Evolutionary conservation across 53 echinoderm and acorn worm genomes (phyloP), one percentile per base, ranked within the genome.

Genomic region (Temnopleurus reevesii): DNA sequence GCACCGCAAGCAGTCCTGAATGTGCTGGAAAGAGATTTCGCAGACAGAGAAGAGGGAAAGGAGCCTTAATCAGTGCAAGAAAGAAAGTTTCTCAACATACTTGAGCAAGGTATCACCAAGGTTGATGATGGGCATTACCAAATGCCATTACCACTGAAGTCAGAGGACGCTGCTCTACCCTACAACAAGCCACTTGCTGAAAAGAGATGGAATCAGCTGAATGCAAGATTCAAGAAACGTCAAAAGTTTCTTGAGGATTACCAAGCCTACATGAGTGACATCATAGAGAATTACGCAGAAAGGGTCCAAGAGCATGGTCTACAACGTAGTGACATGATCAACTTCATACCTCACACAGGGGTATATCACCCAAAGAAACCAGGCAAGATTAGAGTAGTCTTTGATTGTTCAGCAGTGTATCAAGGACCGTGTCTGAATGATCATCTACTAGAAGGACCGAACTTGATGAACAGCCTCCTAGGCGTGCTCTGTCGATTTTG

Each of bases 401-500:
- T 81, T 41, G 93, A 93, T 38, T 91, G 91, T 33, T 83, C 76
- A n/a, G 89, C 91, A 45, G 23, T 4, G 0, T 93, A 71, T 83
- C 45, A 57, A 44, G 91, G 91, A 0, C 84, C 89, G 9, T 93
- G 77, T 64, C 87, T 93, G 17, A 91, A 93, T 44, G 93, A 91
- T 41, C 43, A 77, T 28, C 86, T 93, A 1, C 90, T 93, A 18
- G 89, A 89, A 63, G 91, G 89, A 29, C 91, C 93, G 0, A 63
- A 93, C 61, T 18, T 89, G 59, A 91, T 29, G 35, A 91, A 93
- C 55, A 29, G 83, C 46, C 81, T 93, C 23, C 10, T 91, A 17
- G 93, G 93, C 23, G 77, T 93, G 13, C 86, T 93, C 1, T 91
- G 91, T 77, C 23, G 91, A 36, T 93, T 93, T 18, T 34, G 91